These are phyloP conservation scores for Vanessa atalanta DNA, from an alignment of 1,140 invertebrate genomes.

Conservation along the genomic window DNA sequence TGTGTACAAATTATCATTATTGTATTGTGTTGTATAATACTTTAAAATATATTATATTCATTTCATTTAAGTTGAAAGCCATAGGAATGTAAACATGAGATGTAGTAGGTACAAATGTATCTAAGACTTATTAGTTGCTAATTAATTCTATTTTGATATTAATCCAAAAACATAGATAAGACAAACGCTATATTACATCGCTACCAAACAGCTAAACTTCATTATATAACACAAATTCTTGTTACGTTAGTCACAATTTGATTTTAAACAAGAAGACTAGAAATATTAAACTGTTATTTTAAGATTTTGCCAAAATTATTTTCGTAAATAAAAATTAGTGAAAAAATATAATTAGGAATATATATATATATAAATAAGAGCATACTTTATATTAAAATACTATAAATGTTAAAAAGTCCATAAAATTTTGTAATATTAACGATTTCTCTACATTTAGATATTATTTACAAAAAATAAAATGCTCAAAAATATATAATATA, in stretches of 20 bases:
- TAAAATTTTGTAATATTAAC: slow-evolving; percentile 66
- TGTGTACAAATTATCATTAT: too few relatives aligned
- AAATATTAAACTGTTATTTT: not conserved
- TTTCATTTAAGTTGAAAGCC: slow-evolving; percentile 1
- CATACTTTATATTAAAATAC: slow-evolving; percentile 35
- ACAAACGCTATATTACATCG: slow-evolving; percentile 13
- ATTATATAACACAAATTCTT: not conserved
- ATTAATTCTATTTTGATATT: slow-evolving; percentile 9
- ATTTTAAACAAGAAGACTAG: not conserved
- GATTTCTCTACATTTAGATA: slow-evolving; percentile 51
- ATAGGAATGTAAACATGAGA: slow-evolving; percentile 7
- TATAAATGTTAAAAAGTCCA: slow-evolving; percentile 44
- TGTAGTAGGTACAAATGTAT: slow-evolving; percentile 3
- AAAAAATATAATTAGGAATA: slow-evolving; percentile 24
- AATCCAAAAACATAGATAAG: slow-evolving; percentile 6
- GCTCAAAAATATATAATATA: slow-evolving; percentile 68
- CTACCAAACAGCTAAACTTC: slow-evolving; percentile 4
- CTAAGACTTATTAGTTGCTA: slow-evolving; percentile 3
- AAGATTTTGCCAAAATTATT: not conserved
- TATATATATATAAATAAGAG: slow-evolving; percentile 22
- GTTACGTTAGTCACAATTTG: slow-evolving; percentile 21
- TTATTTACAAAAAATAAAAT: slow-evolving; percentile 69
- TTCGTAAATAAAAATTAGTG: slow-evolving; percentile 10
- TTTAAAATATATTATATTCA: not conserved
- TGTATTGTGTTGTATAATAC: not conserved